Evolutionary conservation across 1,140 invertebrate genomes (phyloP), one percentile per base, ranked within the genome.

Genomic region (Microplitis demolitor): DNA sequence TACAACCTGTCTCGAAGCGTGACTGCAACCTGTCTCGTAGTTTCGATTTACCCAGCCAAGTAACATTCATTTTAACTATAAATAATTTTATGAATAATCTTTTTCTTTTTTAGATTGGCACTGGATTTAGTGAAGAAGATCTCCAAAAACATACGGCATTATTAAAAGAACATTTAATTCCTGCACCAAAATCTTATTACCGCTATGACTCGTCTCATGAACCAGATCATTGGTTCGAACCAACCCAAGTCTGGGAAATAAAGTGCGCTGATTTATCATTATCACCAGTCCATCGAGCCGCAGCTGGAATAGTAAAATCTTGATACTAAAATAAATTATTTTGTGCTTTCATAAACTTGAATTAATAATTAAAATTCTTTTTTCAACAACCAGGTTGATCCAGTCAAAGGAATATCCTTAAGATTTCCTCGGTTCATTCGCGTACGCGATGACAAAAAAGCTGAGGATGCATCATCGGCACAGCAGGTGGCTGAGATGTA

Each of bases 181-280:
- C 89, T 0, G 84, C 90, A 66, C 91, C 96, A 0, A 95, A 94
- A 82, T 89, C 92, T 0, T 99, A 99, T 84, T 99, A 97, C 81
- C 89, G 92, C 60, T 97, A 89, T 81, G 96, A 98, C 83, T 78
- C 84, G 3, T 88, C 88, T 35, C 88, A 94, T 66, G 90, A 92
- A 77, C 96, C 98, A 8, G 98, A 99, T 88, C 94, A 94, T 81
- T 99, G 98, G 98, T 97, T 99, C 86, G 94, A 96, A 77, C 89
- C 96, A 3, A 91, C 92, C 4, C 92, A 95, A 85, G 96, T 99
- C 11, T 99, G 98, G 97, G 98, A 99, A 89, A 91, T 99, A 6
- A 99, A 99, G 87, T 98, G 97, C 86, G 98, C 98, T 0, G 98
- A 99, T 90, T 90, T 99, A 31, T 99, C 97, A 5, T 90, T 99